phyloP scores from a whole-genome alignment of 2,888 invertebrate species.

The Stenodema calcarata region DNA sequence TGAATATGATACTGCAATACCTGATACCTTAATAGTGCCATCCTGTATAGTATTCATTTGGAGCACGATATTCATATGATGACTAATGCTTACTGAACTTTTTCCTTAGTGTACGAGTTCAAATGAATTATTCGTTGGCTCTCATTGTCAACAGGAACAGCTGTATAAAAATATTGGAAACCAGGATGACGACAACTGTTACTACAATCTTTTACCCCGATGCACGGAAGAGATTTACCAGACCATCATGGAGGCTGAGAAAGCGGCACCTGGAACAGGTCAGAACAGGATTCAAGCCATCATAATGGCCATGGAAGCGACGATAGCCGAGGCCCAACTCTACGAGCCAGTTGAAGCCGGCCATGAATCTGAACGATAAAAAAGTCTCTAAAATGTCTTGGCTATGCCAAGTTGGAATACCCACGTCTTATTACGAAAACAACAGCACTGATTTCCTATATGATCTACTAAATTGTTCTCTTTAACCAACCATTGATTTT shows the following conservation, averaged over 20 bases:
- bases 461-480: no score
- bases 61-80: no score
- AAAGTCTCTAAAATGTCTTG: neutral
- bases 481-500: no score
- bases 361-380: slow-evolving; percentile 43
- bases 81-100: no score
- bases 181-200: slow-evolving; percentile 48
- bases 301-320: slow-evolving; percentile 57
- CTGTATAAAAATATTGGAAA: slow-evolving; percentile 53
- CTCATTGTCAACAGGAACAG: slow-evolving; percentile 42
- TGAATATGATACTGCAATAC: no score
- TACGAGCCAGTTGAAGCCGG: slow-evolving; percentile 52
- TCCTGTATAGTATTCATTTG: no score
- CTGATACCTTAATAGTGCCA: no score
- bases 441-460: no score
- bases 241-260: slow-evolving; percentile 51
- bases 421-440: neutral
- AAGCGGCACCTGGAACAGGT: slow-evolving; percentile 46
- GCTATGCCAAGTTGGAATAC: no score
- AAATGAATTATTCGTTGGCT: neutral
- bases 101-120: no score
- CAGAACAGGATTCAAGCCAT: slow-evolving; percentile 56
- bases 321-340: slow-evolving; percentile 53
- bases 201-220: slow-evolving; percentile 49
- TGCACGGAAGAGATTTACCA: slow-evolving; percentile 54